A percentile compares a stretch with the other conserved stretches of the same genome.
Evolutionary conservation across 2,888 invertebrate genomes (phyloP).

Genomic region (Fissipunctia ypsillon): DNA sequence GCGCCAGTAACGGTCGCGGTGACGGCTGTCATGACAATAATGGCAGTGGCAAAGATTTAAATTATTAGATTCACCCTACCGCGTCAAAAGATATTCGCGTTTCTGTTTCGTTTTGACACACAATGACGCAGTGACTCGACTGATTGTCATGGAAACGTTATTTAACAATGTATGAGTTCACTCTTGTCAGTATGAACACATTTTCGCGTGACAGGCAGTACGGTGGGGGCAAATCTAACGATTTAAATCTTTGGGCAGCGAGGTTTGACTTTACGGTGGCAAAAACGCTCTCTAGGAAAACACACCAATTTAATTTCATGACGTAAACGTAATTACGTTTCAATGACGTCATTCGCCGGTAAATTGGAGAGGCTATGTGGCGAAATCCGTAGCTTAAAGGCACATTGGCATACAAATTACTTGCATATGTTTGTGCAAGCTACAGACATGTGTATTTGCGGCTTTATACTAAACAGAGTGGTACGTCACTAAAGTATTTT

Average conservation of each 20-base stretch:
- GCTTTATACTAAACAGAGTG: conserved; percentile 31
- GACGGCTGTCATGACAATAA: background rate
- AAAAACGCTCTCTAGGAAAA: background rate
- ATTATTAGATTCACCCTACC: background rate
- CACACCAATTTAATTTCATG: too few relatives aligned
- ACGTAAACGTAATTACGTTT: too few relatives aligned
- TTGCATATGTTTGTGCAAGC: background rate
- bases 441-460: background rate
- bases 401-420: background rate
- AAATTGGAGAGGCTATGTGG: background rate
- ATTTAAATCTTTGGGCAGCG: background rate
- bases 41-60: background rate
- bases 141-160: background rate
- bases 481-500: conserved; percentile 42
- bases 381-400: background rate
- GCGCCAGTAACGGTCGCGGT: too few relatives aligned
- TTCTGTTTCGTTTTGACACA: background rate
- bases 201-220: background rate
- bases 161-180: background rate
- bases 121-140: background rate
- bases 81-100: background rate
- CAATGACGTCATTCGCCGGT: background rate
- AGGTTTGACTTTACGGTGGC: background rate
- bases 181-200: background rate
- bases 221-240: too few relatives aligned